Evolutionary conservation across 2,888 invertebrate species (phyloP), one percentile per base, ranked within the genome.

Genomic region (Melipona bicolor): DNA sequence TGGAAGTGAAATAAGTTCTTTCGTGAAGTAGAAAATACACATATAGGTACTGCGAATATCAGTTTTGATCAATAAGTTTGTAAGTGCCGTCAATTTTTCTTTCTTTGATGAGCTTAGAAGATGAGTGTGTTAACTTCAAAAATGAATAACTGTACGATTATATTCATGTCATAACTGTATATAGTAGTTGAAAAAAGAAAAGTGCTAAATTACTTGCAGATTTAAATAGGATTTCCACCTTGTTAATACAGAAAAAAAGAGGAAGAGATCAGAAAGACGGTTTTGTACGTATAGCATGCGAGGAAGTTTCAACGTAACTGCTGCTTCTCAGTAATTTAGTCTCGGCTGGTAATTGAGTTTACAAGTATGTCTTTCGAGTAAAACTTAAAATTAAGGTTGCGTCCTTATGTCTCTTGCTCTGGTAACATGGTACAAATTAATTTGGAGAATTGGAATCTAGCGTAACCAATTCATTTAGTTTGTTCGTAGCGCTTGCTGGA

Each of bases 271-370:
- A 21, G 19, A 56, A 70, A 32, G 21, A n/a, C 36, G 49, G 61
- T 49, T 54, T 56, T 54, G 11, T 13, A 19, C 2, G 49, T 43
- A 21, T 9, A 24, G 61, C 11, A 19, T 61, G 19, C 17, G 24
- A 27, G 19, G 21, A 72, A 72, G 49, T 72, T 72, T 49, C 27
- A 21, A 13, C 49, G 49, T 21, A 62, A 50, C 21, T 72, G 61
- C 27, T 49, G 61, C 21, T 49, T 24, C 72, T 27, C 62, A 49
- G 61, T 62, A 32, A 72, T 72, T 72, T 49, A 13, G 27, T 21
- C 61, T 36, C 19, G 61, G 70, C 68, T 59, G 19, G 61, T 72
- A 62, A 72, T 72, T 72, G 32, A 72, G 49, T 72, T 72, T 27
- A 21, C 6, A 50, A 72, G 49, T 72, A 61, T 50, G 49, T 72